Base-by-base conservation (phyloP, 2,888 invertebrate species). In the Nymphalis c-album region DNA sequence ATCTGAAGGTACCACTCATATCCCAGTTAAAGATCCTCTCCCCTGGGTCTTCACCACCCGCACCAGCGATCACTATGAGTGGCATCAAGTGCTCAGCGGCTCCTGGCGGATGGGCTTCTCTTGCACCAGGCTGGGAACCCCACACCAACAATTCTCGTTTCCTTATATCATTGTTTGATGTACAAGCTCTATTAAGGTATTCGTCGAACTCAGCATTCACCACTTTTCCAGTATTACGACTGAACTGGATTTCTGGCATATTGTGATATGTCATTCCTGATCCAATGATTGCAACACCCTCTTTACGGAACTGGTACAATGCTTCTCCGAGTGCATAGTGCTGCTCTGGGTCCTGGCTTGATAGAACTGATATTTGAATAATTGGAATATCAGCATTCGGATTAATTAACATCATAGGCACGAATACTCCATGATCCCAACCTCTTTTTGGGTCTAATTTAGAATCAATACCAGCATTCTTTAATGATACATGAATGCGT, bases 341-440 rank as follows among this genome's bases (percentile, higher is more conserved):
- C 22, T 86, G 71, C 40, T 83, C 85, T 0, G 91, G 77, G 65
- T 90, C 85, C 72, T 92, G 91, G 65, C 79, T 90, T 1, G 75
- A 76, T 0, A 92, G 67, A 0, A 91, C 91, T 7, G 92, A 92
- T 0, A 92, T 66, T 71, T 92, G 92, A 16, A 91, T 76, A 64
- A 92, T 92, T 2, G 92, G 91, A 59, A 92, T 82, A 72, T 89
- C 81, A 0, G 92, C 92, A 7, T 81, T 71, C 7, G 91, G 91
- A 57, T 90, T 88, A 2, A 92, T 91, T 0, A 92, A 75, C 83
- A 91, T 86, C 92, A 92, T 92, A 0, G 92, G 92, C 26, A 92
- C 91, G 70, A 92, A 92, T 17, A 92, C 92, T 75, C 92, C 92
- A 76, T 92, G 91, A 75, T 92, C 91, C 92, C 92, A 92, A 74